Conservation (phyloP, 2,888 invertebrate genomes). For the Rhodophaea formosa region DNA sequence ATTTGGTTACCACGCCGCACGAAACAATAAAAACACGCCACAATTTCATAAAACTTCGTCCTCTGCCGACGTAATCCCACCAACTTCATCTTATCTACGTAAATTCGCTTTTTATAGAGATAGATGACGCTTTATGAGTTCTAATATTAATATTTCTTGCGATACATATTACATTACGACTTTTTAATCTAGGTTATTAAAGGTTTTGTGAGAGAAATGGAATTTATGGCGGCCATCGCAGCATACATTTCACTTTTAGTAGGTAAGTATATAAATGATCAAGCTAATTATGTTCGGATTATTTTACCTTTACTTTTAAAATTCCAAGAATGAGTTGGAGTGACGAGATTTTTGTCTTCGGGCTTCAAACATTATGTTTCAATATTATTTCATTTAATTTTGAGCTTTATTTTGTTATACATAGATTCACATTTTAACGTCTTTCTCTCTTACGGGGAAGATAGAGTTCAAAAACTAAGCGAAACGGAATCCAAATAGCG, state of each 20-base stretch:
- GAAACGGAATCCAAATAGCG: too few relatives aligned
- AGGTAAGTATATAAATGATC: neutral
- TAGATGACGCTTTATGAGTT: slow-evolving; percentile 8
- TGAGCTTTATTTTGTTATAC: too few relatives aligned
- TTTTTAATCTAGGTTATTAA: neutral
- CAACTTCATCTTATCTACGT: slow-evolving; percentile 21
- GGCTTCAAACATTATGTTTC: too few relatives aligned
- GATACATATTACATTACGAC: neutral
- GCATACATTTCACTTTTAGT: neutral
- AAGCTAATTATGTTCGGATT: neutral
- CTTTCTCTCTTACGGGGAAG: too few relatives aligned
- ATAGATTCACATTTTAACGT: too few relatives aligned
- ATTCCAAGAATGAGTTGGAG: too few relatives aligned
- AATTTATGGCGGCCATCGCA: neutral
- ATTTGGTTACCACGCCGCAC: slow-evolving; percentile 37
- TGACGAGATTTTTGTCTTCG: too few relatives aligned
- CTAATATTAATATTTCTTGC: neutral
- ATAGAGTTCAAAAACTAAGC: too few relatives aligned
- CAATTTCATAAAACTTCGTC: slow-evolving; percentile 29
- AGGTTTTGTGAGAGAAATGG: neutral
- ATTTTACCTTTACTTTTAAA: too few relatives aligned
- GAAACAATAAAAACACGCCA: slow-evolving; percentile 31
- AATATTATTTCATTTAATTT: too few relatives aligned
- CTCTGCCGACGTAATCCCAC: slow-evolving; percentile 13
- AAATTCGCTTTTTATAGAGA: slow-evolving; percentile 21